A percentile compares a stretch with the other conserved stretches of the same genome.
These are phyloP conservation scores for Campaea margaritaria DNA, from an alignment of 2,888 invertebrate species.

Conservation along the genomic window DNA sequence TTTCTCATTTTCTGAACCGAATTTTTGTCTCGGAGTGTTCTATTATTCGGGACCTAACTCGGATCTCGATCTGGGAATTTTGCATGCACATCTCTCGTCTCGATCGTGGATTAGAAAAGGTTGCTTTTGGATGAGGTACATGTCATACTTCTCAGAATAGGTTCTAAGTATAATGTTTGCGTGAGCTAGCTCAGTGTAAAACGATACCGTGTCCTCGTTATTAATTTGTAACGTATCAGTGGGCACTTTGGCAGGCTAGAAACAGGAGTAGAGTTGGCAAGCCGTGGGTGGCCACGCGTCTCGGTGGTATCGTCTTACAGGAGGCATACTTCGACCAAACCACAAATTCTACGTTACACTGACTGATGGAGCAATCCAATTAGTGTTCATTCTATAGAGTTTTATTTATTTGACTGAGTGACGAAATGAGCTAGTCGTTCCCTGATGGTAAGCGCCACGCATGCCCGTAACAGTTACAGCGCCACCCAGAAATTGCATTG, in stretches of 20 bases:
- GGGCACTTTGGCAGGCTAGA: conserved; percentile 52
- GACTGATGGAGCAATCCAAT: neutral
- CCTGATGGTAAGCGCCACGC: no score
- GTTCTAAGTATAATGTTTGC: conserved; percentile 19
- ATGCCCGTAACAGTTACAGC: no score
- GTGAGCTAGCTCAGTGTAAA: conserved; percentile 46
- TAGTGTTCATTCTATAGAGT: neutral
- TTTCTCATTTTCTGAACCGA: conserved; percentile 72
- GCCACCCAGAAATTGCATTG: no score
- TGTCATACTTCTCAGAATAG: conserved; percentile 17
- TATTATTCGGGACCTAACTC: conserved; percentile 39
- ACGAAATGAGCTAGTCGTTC: no score
- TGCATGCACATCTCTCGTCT: conserved; percentile 31
- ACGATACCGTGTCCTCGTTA: conserved; percentile 61
- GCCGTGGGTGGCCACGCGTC: conserved; percentile 65
- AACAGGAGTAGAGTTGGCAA: conserved; percentile 55
- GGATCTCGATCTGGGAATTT: conserved; percentile 35
- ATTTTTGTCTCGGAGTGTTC: conserved; percentile 53
- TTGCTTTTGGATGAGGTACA: conserved; percentile 3
- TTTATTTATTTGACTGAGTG: no score
- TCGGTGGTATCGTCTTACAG: conserved; percentile 62
- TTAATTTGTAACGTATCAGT: conserved; percentile 72
- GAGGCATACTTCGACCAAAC: conserved; percentile 47
- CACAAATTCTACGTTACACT: conserved; percentile 63
- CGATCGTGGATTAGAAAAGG: neutral